phyloP scores from a whole-genome alignment of 2,113 vertebrate genomes.

The Carollia perspicillata region DNA sequence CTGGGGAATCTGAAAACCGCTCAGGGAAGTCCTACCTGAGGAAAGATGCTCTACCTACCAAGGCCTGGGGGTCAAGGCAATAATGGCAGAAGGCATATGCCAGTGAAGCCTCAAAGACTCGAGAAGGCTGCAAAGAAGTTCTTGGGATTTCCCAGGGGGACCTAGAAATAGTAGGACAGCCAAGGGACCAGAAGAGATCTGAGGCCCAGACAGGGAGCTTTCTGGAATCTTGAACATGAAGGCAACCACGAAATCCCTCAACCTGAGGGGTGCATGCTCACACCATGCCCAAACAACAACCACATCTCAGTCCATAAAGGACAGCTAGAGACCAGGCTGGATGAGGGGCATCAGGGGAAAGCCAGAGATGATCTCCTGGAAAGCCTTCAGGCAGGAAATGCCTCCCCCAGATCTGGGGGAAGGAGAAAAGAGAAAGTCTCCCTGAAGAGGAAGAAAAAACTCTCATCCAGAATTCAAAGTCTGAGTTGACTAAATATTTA shows the following conservation, averaged over 20 bases:
- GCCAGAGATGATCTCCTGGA: neutral
- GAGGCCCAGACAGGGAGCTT: neutral
- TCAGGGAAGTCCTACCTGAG: neutral
- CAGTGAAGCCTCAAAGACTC: neutral
- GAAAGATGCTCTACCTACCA: neutral
- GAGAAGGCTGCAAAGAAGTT: neutral
- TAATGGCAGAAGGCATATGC: neutral
- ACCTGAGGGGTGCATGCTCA: neutral
- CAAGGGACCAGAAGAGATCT: neutral
- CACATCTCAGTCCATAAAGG: neutral
- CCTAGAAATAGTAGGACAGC: neutral
- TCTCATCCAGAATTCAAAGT: neutral
- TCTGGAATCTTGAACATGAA: neutral
- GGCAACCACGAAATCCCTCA: neutral
- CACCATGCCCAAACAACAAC: fast-evolving
- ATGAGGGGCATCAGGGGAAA: neutral
- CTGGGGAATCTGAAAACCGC: neutral
- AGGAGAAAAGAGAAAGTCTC: neutral
- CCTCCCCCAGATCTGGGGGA: neutral
- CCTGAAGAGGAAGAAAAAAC: neutral
- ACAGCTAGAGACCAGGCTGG: neutral
- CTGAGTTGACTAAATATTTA: neutral
- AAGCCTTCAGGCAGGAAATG: neutral
- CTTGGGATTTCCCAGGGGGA: neutral
- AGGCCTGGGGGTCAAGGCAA: neutral